A percentile compares a stretch with the other conserved stretches of the same genome.
Conservation (phyloP, 2,113 vertebrate species). For the Entomyzon cyanotis region DNA sequence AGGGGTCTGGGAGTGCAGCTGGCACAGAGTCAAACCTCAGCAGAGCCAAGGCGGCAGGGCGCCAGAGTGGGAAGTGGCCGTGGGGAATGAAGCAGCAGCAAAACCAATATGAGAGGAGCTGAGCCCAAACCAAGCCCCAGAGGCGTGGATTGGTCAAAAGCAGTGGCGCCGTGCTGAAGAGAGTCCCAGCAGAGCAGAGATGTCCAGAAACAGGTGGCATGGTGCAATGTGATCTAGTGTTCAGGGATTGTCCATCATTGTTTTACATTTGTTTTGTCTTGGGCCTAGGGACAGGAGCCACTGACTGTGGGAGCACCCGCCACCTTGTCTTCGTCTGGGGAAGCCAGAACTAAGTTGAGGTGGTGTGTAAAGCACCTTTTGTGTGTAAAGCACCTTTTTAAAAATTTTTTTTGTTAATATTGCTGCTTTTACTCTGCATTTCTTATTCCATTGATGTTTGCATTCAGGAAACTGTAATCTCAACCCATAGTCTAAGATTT, state of each 20-base stretch:
- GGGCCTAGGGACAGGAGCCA: fast-evolving
- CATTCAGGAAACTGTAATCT: neutral
- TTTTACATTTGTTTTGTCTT: neutral
- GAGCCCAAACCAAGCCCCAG: neutral
- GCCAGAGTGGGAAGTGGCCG: fast-evolving
- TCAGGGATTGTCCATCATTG: neutral
- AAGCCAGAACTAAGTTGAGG: neutral
- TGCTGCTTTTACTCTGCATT: neutral
- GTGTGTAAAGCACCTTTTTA: neutral
- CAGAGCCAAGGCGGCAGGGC: fast-evolving
- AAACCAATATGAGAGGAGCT: neutral
- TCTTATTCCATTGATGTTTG: neutral
- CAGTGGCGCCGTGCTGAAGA: neutral
- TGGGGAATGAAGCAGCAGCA: neutral
- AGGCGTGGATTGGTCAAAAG: neutral
- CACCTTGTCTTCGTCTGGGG: neutral
- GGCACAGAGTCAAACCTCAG: neutral
- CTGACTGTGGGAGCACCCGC: neutral
- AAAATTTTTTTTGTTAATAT: neutral
- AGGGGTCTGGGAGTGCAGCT: neutral
- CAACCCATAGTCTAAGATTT: neutral
- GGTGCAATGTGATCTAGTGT: neutral
- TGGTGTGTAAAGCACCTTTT: neutral
- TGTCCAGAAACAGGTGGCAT: neutral
- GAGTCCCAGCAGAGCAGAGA: neutral